Conservation (phyloP, 2,888 invertebrate species). For the Trilocha varians region DNA sequence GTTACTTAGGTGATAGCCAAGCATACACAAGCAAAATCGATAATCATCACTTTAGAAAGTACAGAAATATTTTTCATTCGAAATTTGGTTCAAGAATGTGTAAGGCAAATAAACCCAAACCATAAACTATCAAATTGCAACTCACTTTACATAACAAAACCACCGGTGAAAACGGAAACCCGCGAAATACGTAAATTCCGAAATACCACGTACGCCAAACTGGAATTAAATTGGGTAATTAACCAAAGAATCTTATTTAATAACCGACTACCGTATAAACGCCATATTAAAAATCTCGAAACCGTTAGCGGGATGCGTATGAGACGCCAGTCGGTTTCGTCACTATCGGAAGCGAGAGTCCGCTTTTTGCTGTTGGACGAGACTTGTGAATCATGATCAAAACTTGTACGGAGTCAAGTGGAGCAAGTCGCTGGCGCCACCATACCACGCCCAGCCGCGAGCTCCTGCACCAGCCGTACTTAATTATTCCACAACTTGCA, state of each 20-base stretch:
- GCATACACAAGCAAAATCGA: too few species aligned
- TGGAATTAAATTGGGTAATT: conserved; percentile 52
- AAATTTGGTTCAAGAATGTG: too few species aligned
- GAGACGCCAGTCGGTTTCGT: conserved; percentile 46
- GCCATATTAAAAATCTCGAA: conserved; percentile 52
- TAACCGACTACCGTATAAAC: conserved; percentile 62
- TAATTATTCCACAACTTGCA: conserved; percentile 50
- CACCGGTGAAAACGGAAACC: conserved; percentile 17
- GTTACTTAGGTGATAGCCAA: too few species aligned
- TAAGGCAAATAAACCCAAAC: too few species aligned
- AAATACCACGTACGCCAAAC: conserved; percentile 35
- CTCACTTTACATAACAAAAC: not conserved
- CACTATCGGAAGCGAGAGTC: conserved; percentile 50
- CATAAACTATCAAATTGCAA: too few species aligned
- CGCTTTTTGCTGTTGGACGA: conserved; percentile 41
- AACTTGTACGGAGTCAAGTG: conserved; percentile 24
- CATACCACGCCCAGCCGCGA: conserved; percentile 48
- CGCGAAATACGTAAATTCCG: conserved; percentile 39
- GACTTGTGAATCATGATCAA: conserved; percentile 46
- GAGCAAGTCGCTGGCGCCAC: conserved; percentile 40
- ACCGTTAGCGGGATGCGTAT: conserved; percentile 59
- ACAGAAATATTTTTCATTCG: too few species aligned
- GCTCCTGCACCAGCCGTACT: conserved; percentile 44
- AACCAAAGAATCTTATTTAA: conserved; percentile 57
- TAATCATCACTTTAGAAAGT: too few species aligned